A percentile compares a stretch with the other conserved stretches of the same genome.
These are phyloP conservation scores for Holothuria leucospilota DNA, from an alignment of 53 echinoderm and acorn worm genomes.

Conservation along the genomic window DNA sequence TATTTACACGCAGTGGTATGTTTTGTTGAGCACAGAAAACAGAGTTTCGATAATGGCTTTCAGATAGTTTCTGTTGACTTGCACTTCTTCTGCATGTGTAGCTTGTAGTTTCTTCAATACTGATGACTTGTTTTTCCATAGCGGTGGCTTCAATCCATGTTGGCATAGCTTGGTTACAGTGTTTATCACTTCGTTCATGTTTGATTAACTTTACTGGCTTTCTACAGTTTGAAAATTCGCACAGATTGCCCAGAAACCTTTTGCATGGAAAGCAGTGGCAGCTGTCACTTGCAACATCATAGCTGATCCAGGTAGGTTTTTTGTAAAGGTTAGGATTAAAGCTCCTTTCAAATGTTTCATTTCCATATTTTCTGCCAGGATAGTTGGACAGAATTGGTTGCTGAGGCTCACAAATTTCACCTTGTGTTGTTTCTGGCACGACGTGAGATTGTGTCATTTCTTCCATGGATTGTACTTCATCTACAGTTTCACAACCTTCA, in stretches of 20 bases:
- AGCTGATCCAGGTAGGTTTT: not conserved
- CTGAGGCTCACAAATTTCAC: not conserved
- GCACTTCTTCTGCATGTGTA: not conserved
- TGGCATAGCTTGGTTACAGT: not conserved
- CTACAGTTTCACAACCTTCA: too few relatives aligned
- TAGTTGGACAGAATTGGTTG: not conserved
- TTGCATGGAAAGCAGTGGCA: conserved; percentile 6
- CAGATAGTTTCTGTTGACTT: not conserved
- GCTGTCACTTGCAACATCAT: not conserved
- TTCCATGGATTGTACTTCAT: too few relatives aligned
- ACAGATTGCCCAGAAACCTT: not conserved
- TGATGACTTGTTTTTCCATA: not conserved
- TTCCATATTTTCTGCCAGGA: not conserved
- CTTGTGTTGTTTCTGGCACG: too few relatives aligned
- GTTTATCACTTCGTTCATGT: not conserved
- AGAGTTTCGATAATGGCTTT: not conserved
- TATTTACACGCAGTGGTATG: not conserved
- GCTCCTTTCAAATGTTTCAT: not conserved
- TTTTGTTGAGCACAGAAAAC: conserved; percentile 13
- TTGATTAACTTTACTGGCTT: not conserved
- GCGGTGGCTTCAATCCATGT: not conserved
- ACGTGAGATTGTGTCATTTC: too few relatives aligned
- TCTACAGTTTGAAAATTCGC: not conserved
- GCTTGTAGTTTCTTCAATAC: not conserved
- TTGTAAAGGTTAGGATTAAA: too few relatives aligned